Evolutionary conservation across 2,888 invertebrate genomes (phyloP).

Genomic region (Rhyacophila evoluta): DNA sequence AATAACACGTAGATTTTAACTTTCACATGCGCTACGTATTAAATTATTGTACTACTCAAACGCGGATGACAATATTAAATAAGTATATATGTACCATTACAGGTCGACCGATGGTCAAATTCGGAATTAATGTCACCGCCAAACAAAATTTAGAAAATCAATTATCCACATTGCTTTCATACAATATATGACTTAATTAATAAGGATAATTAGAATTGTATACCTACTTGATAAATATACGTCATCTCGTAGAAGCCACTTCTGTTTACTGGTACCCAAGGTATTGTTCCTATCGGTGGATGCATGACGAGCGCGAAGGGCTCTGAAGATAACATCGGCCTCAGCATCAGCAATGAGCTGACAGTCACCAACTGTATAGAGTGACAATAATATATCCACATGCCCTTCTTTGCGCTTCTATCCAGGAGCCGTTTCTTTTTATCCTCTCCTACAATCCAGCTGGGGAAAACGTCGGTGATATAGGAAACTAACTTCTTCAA

Average conservation of each 20-base stretch:
- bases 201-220: neutral
- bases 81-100: too few species aligned
- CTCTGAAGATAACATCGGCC: conserved; percentile 35
- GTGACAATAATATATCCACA: conserved; percentile 42
- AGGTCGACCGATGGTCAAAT: too few species aligned
- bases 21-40: too few species aligned
- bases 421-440: conserved; percentile 28
- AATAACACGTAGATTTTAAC: too few species aligned
- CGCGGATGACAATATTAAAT: too few species aligned
- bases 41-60: too few species aligned
- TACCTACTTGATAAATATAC: conserved; percentile 42
- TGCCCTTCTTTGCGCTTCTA: conserved; percentile 33
- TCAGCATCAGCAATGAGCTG: conserved; percentile 12
- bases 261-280: conserved; percentile 40
- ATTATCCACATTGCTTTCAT: too few species aligned
- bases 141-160: too few species aligned
- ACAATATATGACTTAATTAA: too few species aligned
- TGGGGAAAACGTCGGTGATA: conserved; percentile 41
- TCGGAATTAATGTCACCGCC: too few species aligned
- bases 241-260: conserved; percentile 40
- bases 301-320: conserved; percentile 35
- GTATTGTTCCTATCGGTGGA: conserved; percentile 39
- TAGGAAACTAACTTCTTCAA: conserved; percentile 32
- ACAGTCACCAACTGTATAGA: conserved; percentile 41
- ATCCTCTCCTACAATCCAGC: conserved; percentile 35